Evolutionary conservation across 2,113 vertebrate species (phyloP).

Genomic region (Indicator indicator): DNA sequence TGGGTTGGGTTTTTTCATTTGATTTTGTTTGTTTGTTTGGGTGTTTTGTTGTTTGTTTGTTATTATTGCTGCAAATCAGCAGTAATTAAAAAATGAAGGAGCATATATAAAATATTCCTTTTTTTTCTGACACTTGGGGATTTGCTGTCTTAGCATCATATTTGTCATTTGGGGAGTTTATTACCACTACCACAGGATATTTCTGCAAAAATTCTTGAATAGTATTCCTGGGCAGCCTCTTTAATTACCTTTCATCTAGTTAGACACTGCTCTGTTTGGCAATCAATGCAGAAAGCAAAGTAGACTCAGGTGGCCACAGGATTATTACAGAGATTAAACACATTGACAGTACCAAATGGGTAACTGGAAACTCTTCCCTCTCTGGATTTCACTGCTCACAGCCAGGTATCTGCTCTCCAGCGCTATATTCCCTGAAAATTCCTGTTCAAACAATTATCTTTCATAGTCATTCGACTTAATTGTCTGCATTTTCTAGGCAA

Average conservation of each 20-base stretch:
- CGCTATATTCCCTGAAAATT: not conserved
- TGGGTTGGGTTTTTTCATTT: no score
- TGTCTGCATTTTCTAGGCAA: not conserved
- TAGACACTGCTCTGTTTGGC: conserved; percentile 34
- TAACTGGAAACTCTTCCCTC: conserved; percentile 1
- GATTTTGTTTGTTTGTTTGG: not conserved
- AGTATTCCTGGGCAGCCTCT: conserved; percentile 44
- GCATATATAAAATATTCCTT: not conserved
- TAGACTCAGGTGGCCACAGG: conserved; percentile 44
- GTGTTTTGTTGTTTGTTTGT: not conserved
- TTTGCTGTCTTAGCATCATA: not conserved
- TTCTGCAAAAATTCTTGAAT: conserved; percentile 28
- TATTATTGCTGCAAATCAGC: not conserved
- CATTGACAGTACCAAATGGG: conserved; percentile 28
- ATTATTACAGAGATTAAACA: conserved; percentile 61
- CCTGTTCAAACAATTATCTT: not conserved
- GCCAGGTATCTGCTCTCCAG: not conserved
- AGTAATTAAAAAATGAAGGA: not conserved
- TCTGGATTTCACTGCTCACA: not conserved
- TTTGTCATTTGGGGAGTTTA: not conserved
- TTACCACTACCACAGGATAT: not conserved
- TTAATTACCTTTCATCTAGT: conserved; percentile 56
- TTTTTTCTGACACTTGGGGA: not conserved
- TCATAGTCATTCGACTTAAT: not conserved
- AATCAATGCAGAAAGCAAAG: conserved; percentile 45